These are phyloP conservation scores for Scaptomyza reducta DNA, from an alignment of 2,888 invertebrate species.

Conservation along the genomic window DNA sequence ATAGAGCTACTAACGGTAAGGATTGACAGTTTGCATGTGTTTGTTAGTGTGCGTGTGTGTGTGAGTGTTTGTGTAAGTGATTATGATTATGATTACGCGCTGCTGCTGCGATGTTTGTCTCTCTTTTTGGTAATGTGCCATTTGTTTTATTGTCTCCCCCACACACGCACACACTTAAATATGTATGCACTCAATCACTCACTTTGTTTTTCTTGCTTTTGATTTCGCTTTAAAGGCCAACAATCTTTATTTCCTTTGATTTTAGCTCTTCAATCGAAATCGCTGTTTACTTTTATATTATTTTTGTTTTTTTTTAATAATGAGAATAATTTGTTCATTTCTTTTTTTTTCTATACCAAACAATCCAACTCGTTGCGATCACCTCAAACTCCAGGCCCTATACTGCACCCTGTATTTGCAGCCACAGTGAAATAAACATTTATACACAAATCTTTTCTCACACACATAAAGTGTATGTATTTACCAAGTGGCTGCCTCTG, in stretches of 20 bases:
- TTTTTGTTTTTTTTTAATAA: slow-evolving; percentile 23
- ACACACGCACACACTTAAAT: not conserved
- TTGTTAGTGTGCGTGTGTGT: slow-evolving; percentile 4
- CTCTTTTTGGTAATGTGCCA: slow-evolving; percentile 46
- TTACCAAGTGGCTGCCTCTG: slow-evolving; percentile 35
- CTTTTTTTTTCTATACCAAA: not conserved
- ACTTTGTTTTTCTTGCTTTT: slow-evolving; percentile 16
- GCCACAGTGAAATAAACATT: slow-evolving; percentile 18
- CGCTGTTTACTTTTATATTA: slow-evolving; percentile 51
- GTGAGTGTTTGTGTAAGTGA: slow-evolving; percentile 16
- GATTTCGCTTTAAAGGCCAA: slow-evolving; percentile 46
- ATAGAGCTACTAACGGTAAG: slow-evolving; percentile 63
- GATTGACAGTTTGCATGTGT: slow-evolving; percentile 41
- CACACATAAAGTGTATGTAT: slow-evolving; percentile 36
- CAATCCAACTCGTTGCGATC: slow-evolving; percentile 15
- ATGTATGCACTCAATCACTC: slow-evolving; percentile 2
- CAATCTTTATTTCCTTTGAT: slow-evolving; percentile 33
- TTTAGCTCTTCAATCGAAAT: slow-evolving; percentile 50
- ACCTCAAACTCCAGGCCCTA: slow-evolving; percentile 13
- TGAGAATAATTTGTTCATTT: not conserved
- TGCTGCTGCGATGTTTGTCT: slow-evolving; percentile 16
- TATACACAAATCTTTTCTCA: slow-evolving; percentile 61
- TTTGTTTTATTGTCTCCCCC: slow-evolving; percentile 36
- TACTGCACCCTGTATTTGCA: slow-evolving; percentile 31
- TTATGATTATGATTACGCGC: slow-evolving; percentile 58